Conservation (phyloP, 1,140 invertebrate genomes). For the Drosophila lacteicornis region DNA sequence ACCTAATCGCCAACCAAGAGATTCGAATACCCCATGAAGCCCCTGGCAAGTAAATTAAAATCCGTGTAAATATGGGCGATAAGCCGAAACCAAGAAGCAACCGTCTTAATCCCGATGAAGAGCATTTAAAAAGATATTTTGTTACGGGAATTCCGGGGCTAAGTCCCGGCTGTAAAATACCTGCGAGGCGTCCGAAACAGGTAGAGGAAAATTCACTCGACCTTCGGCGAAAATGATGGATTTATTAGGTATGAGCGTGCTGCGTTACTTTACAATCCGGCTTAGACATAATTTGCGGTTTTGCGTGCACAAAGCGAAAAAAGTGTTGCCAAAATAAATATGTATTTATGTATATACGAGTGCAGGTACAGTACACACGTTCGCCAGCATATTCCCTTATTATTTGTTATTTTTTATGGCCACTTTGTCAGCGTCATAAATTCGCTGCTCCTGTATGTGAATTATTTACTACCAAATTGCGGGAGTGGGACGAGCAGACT, state of each 20-base stretch:
- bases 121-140: slow-evolving; percentile 31
- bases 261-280: slow-evolving; percentile 46
- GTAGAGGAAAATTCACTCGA: slow-evolving; percentile 16
- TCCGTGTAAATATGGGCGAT: slow-evolving; percentile 58
- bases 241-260: slow-evolving; percentile 70
- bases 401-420: slow-evolving; percentile 79
- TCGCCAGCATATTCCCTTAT: slow-evolving; percentile 46
- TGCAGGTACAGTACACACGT: slow-evolving; percentile 24
- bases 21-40: slow-evolving; percentile 11
- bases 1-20: slow-evolving; percentile 23
- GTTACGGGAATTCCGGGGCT: slow-evolving; percentile 4
- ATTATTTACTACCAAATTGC: slow-evolving; percentile 76
- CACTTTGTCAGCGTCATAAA: slow-evolving; percentile 83
- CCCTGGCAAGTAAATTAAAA: slow-evolving; percentile 57
- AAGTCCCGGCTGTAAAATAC: slow-evolving; percentile 19
- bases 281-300: slow-evolving; percentile 73
- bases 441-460: slow-evolving; percentile 71
- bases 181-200: slow-evolving; percentile 31
- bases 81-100: slow-evolving; percentile 27
- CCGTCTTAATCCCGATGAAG: slow-evolving; percentile 38
- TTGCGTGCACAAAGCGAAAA: slow-evolving; percentile 41
- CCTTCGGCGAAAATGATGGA: slow-evolving; percentile 64
- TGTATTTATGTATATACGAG: slow-evolving; percentile 21
- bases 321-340: slow-evolving; percentile 70
- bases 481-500: slow-evolving; percentile 42